Percentiles rank a stretch among this genome's conserved stretches.
Conservation (phyloP, 2,797 vertebrate species). For the Micrastur ruficollis region DNA sequence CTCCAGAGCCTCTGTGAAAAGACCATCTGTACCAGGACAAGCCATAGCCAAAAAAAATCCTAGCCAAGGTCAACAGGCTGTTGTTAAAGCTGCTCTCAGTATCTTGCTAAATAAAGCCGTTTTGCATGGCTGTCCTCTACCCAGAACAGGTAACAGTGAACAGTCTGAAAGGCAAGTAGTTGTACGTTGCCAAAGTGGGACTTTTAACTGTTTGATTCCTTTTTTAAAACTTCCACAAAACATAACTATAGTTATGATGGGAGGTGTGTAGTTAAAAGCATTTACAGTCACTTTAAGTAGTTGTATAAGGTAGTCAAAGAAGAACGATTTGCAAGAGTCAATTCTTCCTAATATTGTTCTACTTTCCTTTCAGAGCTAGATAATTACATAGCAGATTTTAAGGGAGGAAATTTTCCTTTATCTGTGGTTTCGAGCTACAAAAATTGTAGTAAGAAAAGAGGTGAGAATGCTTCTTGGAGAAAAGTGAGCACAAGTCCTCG, state of each 20-base stretch:
- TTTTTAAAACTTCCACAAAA: background rate
- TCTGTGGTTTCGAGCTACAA: constrained; percentile 82
- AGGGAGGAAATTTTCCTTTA: constrained; percentile 84
- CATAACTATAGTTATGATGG: background rate
- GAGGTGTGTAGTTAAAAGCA: background rate
- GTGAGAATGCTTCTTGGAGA: constrained; percentile 83
- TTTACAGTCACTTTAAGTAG: background rate
- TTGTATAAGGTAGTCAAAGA: background rate
- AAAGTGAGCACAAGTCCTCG: constrained; percentile 90
- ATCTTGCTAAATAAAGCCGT: constrained; percentile 94
- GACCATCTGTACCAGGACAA: constrained; percentile 68
- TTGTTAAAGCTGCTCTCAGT: constrained; percentile 92
- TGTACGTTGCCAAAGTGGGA: background rate
- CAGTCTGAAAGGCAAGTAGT: background rate
- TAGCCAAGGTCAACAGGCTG: constrained; percentile 88
- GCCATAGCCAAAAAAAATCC: constrained; percentile 76
- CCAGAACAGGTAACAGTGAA: constrained; percentile 80
- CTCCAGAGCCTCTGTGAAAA: constrained; percentile 85
- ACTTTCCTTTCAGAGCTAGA: constrained; percentile 84
- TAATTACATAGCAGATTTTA: constrained; percentile 83
- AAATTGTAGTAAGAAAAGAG: constrained; percentile 79
- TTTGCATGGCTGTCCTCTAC: constrained; percentile 87
- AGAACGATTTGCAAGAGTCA: background rate
- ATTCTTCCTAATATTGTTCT: background rate
- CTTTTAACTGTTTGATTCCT: background rate